Base-by-base conservation (phyloP, 2,888 invertebrate species). In the Capitulum mitella region DNA sequence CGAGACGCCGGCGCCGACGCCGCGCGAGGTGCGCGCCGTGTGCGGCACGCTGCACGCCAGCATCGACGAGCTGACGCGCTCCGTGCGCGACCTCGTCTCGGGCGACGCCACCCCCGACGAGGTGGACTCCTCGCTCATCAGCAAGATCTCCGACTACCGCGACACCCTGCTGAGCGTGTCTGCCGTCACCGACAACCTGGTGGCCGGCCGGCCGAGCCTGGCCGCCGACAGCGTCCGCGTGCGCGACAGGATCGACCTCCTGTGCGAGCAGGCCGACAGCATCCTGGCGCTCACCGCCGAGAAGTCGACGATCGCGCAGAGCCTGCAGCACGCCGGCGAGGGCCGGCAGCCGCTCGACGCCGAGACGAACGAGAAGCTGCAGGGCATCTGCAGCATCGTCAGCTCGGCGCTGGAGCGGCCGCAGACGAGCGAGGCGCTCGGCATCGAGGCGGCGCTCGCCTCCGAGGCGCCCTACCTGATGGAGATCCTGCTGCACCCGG, bases 1-100 rank as follows among this genome's bases (percentile, higher is more conserved):
- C 70, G 70, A 70, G 40, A 29, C 70, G 8, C 22, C 70, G 22
- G 70, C 70, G 26, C 70, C 70, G 10, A 70, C 70, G 8, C 70
- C 70, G 37, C 70, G 8, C 29, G 70, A 70, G 22, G 70, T 70
- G 22, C 70, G 70, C 70, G 70, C 70, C 37, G 70, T 70, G 26
- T 70, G 70, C 29, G 40, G 37, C 26, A 70, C 70, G 0, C 40
- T 70, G 37, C 37, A 26, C 70, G 22, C 70, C 22, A 70, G 70
- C 37, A 70, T 70, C 10, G 70, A 70, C 26, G 70, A 70, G 70
- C 70, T 70, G 26, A 70, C 40, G 22, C 37, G 37, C 40, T 37
- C 70, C 6, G 70, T 70, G 22, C 70, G 70, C 19, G 70, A 70
- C 37, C 26, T 70, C 2, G 70, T 70, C 8, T 70, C 70, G 22